Percentiles rank a stretch among this genome's conserved stretches.
Conservation (phyloP, 2,888 invertebrate genomes). For the Matsumyia berberina region DNA sequence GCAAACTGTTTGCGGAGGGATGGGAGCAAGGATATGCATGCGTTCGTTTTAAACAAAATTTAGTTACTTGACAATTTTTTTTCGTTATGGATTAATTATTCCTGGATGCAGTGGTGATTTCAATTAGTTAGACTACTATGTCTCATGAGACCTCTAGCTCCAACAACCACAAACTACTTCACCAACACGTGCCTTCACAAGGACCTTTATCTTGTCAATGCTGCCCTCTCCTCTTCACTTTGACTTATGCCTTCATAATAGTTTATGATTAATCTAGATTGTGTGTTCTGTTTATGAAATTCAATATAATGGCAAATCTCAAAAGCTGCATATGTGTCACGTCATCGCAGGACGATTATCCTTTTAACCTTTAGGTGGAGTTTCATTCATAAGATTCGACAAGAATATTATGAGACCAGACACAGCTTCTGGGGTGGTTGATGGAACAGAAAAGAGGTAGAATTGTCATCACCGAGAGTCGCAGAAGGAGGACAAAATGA, state of each 20-base stretch:
- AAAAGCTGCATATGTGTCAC: conserved; percentile 42
- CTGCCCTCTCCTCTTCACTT: background rate
- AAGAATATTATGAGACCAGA: conserved; percentile 14
- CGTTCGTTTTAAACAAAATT: conserved; percentile 1
- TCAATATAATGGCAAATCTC: conserved; percentile 48
- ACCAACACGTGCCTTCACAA: conserved; percentile 1
- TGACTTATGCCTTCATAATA: background rate
- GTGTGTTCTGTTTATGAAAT: conserved; percentile 30
- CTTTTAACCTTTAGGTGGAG: conserved; percentile 51
- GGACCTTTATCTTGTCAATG: background rate
- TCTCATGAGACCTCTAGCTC: too few relatives aligned
- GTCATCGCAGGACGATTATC: conserved; percentile 63
- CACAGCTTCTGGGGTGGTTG: conserved; percentile 19
- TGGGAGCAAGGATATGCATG: conserved; percentile 15
- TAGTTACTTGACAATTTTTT: conserved; percentile 7
- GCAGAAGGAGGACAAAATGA: conserved; percentile 45
- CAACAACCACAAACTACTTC: background rate
- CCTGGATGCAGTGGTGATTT: background rate
- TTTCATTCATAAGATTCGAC: conserved; percentile 15
- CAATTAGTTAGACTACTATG: background rate
- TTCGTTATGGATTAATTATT: conserved; percentile 32
- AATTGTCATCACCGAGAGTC: conserved; percentile 48
- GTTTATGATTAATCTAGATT: conserved; percentile 42
- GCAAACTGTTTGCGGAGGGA: conserved; percentile 53
- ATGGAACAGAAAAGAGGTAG: conserved; percentile 55